Conservation (phyloP, 2,888 invertebrate genomes). For the Cryptosula pallasiana region DNA sequence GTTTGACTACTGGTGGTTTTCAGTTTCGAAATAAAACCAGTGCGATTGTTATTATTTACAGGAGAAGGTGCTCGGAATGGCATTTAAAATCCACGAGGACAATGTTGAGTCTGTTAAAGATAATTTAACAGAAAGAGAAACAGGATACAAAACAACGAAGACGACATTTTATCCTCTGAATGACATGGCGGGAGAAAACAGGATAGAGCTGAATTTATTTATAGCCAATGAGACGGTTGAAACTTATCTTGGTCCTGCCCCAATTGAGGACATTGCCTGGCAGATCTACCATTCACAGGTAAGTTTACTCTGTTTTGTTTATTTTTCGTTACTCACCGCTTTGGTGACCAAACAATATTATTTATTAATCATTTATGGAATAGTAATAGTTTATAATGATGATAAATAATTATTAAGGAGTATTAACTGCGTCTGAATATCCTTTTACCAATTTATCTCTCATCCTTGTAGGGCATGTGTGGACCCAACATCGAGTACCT, state of each 20-base stretch:
- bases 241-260: constrained; percentile 72
- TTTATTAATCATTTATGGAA: no score
- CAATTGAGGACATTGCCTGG: constrained; percentile 70
- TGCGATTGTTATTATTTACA: constrained; percentile 39
- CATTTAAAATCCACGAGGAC: constrained; percentile 73
- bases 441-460: no score
- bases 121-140: constrained; percentile 84
- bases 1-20: no score
- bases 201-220: constrained; percentile 70
- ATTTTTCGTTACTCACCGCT: no score
- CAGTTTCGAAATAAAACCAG: no score
- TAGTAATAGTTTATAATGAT: no score
- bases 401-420: no score
- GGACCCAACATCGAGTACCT: constrained; percentile 13
- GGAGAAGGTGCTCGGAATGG: constrained; percentile 81
- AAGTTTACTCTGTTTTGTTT: no score
- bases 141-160: constrained; percentile 73
- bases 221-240: constrained; percentile 76
- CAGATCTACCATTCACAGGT: constrained; percentile 61
- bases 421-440: no score
- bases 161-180: constrained; percentile 68
- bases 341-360: no score
- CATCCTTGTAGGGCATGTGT: constrained; percentile 19
- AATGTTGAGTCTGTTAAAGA: constrained; percentile 65
- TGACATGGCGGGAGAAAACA: constrained; percentile 15